Base-by-base conservation (phyloP, 2,113 vertebrate genomes). In the Pleuronectes platessa region DNA sequence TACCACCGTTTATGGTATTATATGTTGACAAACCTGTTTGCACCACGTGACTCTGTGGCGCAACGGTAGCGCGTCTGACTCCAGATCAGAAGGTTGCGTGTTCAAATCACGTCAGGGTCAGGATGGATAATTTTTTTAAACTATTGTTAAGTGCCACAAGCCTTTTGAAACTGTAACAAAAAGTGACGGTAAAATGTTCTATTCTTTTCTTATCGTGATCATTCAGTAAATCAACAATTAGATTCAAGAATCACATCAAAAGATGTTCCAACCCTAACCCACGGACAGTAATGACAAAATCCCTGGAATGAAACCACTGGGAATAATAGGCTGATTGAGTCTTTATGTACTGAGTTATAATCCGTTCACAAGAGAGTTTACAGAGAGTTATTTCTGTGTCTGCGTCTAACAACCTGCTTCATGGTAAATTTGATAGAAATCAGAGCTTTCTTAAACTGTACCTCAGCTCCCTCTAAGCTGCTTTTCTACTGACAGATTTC, bases 391-490 rank as follows among this genome's bases (percentile, higher is more conserved):
- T 21, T 23, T 40, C 40, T 23, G 21, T 42, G 26, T 49, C 2
- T 55, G 21, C 26, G 24, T 63, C 24, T 31, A 7, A 31, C 31
- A 7, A 31, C 31, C 31, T 31, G 31, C 31, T 31, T 31, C 31
- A 31, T 31, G 31, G 23, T 20, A 51, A 49, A 47, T 61, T 60
- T 67, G 21, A 71, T 40, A 26, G 37, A 59, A 60, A 60, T 35
- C 40, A 0, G 37, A 65, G 18, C 11, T 60, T 47, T 49, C n/a
- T 75, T 65, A 14, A 64, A 51, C 12, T 71, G 37, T 47, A 55
- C 35, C 53, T 71, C n/a, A 75, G 60, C 42, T 65, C 27, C 31
- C 18, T 51, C 13, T 74, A 37, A 71, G 23, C 58, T 71, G n/a
- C 49, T 56, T 63, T 62, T 68, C 58, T 82, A 17, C 53, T 37